phyloP scores from a whole-genome alignment of 1,140 invertebrate species.

The Tetramorium parvispinum region DNA sequence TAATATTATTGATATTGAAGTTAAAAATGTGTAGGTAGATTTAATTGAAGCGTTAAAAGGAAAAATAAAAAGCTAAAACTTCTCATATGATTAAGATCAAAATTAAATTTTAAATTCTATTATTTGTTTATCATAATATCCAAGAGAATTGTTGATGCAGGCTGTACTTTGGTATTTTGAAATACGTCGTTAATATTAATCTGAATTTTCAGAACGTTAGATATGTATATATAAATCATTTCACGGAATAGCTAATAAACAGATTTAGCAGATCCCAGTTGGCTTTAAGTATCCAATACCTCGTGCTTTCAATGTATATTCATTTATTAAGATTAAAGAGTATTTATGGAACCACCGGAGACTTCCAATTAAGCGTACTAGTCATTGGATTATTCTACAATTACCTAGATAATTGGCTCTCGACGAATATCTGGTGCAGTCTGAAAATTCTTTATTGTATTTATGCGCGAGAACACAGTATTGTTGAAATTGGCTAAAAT shows the following conservation, averaged over 20 bases:
- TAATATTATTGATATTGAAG: background rate
- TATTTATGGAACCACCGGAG: slow-evolving; percentile 58
- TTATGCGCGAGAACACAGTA: background rate
- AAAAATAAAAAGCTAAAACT: background rate
- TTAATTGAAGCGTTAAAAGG: background rate
- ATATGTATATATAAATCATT: slow-evolving; percentile 23
- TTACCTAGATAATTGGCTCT: slow-evolving; percentile 66
- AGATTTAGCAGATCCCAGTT: slow-evolving; percentile 29
- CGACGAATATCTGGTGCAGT: background rate
- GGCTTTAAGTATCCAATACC: slow-evolving; percentile 25
- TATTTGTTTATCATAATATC: background rate
- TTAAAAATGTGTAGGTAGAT: background rate
- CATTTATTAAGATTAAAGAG: slow-evolving; percentile 66
- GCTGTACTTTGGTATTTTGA: background rate
- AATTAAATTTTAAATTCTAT: background rate
- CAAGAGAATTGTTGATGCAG: background rate
- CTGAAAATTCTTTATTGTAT: slow-evolving; percentile 28
- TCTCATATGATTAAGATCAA: background rate
- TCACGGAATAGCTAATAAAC: slow-evolving; percentile 18
- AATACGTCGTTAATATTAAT: background rate
- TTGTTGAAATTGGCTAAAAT: slow-evolving; percentile 21
- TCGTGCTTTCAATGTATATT: slow-evolving; percentile 48
- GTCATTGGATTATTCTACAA: slow-evolving; percentile 57
- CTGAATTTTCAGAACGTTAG: slow-evolving; percentile 17
- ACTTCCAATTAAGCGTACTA: slow-evolving; percentile 35